Evolutionary conservation across 2,797 vertebrate species (phyloP), one percentile per base, ranked within the genome.

Genomic region (Pitangus sulphuratus): DNA sequence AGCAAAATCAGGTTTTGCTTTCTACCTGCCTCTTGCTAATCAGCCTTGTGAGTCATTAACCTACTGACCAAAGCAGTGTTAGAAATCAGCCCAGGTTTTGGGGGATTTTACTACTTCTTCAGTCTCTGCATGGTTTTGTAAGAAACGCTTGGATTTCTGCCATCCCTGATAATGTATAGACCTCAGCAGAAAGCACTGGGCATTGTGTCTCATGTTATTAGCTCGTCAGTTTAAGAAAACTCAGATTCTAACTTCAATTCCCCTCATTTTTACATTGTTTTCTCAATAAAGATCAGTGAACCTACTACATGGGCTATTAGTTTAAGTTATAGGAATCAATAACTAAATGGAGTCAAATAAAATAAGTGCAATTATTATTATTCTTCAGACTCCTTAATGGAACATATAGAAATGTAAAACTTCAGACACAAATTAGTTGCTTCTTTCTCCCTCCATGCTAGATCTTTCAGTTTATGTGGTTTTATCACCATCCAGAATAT

Each of bases 161-260:
- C 26, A 30, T 68, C 11, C 14, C n/a, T 14, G 19, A 14, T 6
- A 31, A 3, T 3, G 1, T 39, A 7, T 2, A 8, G 5, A 39
- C n/a, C 58, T 33, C 1, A 1, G 17, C 20, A 37, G 50, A 50
- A 69, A 76, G 20, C 48, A 39, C 24, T 20, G n/a, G 1, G 9
- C 0, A 0, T 21, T 33, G 11, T 16, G 9, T 31, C 15, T 22
- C 2, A 1, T 7, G 1, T 26, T 35, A 25, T 37, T 30, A 60
- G 28, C 16, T 37, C 58, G 74, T 48, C 40, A 64, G 48, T 9
- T 45, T 60, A 58, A 68, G 44, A 56, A 61, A 87, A 79, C 4
- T 20, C 26, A 60, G 44, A 3, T 4, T 85, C 20, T 37, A 19
- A 39, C 9, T 58, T 82, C 54, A 69, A 12, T 50, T 82, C 35